Base-by-base conservation (phyloP, 2,113 vertebrate genomes). In the Stegostoma tigrinum region DNA sequence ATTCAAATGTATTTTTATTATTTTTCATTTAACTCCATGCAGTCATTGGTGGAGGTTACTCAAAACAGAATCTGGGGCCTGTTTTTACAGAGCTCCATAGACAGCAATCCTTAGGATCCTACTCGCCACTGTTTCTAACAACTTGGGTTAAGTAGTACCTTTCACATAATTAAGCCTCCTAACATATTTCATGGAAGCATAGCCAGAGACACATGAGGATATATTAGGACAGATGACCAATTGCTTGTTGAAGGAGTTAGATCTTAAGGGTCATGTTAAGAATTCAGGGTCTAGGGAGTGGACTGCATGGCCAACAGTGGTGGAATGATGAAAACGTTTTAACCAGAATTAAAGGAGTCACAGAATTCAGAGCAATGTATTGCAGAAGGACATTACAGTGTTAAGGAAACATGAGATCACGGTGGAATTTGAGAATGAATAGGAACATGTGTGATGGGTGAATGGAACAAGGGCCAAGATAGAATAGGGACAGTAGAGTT, bases 41-140 rank as follows among this genome's bases (percentile, higher is more conserved):
- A 38, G 15, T 90, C 27, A 19, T 14, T 1, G 55, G 15, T 64
- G 55, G n/a, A 2, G 2, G n/a, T 19, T 91, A 34, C 19, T 93
- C 89, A 4, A 96, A 96, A 96, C 96, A 95, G 96, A 95, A 67
- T 72, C 67, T 96, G 87, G 14, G 24, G 95, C 96, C 95, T 42
- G 42, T 78, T 95, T 83, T 96, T 68, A 95, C 94, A 38, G 93
- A 96, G 89, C 75, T 87, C 93, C 95, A 95, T 19, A 85, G 95
- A 45, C 38, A 83, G 80, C 17, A 83, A 45, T 21, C 24, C 70
- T 30, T 72, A 5, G 70, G 70, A 72, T 27, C 70, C 70, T 7
- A 27, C 70, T 5, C 70, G 7, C 23, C 55, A 89, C 89, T 96
- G 94, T 96, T 94, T 96, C 70, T 55, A 48, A 96, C 70, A 75